These are phyloP conservation scores for Nestor notabilis DNA, from an alignment of 2,113 vertebrate genomes.

Conservation along the genomic window DNA sequence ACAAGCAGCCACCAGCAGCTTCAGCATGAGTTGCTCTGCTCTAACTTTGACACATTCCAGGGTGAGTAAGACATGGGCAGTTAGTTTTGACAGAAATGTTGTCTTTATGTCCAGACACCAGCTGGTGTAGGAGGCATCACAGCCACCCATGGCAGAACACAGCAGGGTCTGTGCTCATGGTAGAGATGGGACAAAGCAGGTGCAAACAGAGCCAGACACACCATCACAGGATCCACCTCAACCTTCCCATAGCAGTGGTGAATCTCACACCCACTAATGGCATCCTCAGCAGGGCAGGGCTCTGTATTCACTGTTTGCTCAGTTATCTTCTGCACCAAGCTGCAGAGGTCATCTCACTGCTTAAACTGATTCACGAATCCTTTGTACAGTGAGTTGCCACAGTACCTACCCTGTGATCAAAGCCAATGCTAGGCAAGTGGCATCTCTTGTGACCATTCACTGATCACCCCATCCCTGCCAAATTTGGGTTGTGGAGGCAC, in stretches of 20 bases:
- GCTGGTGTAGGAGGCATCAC: not conserved
- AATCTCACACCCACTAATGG: rapidly evolving
- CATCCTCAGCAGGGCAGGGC: not conserved
- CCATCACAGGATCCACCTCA: rapidly evolving
- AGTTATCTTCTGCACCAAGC: not conserved
- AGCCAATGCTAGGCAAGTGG: not conserved
- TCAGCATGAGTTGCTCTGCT: not conserved
- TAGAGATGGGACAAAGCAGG: rapidly evolving
- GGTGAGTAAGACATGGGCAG: not conserved
- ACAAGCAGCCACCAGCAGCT: rapidly evolving
- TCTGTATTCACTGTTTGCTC: not conserved
- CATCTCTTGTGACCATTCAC: not conserved
- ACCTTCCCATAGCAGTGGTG: not conserved
- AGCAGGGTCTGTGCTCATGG: rapidly evolving
- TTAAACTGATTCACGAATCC: not conserved
- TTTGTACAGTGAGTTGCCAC: not conserved
- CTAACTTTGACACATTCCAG: not conserved
- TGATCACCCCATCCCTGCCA: not conserved
- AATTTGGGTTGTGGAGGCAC: not conserved
- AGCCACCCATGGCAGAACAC: rapidly evolving
- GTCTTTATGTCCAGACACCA: not conserved
- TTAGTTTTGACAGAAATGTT: not conserved
- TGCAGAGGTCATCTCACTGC: not conserved
- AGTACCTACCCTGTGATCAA: not conserved
- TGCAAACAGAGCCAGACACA: rapidly evolving